Percentiles rank a stretch among this genome's conserved stretches.
These are phyloP conservation scores for Drosophila pectinifera DNA, from an alignment of 1,140 invertebrate genomes.

Conservation along the genomic window DNA sequence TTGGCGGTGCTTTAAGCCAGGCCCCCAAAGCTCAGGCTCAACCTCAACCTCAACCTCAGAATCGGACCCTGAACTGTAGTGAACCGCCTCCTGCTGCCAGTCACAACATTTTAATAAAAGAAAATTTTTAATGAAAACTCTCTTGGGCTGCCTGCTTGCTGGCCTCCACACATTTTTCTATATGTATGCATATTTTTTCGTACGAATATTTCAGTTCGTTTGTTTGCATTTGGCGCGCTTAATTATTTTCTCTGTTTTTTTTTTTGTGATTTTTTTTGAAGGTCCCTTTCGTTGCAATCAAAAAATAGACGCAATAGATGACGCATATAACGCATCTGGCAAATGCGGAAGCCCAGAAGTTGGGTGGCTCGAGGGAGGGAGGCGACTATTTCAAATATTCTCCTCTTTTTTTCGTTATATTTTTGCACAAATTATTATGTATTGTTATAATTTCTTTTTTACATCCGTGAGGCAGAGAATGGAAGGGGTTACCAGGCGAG, in stretches of 20 bases:
- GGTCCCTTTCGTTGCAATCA: constrained; percentile 40
- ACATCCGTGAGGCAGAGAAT: constrained; percentile 9
- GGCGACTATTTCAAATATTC: constrained; percentile 74
- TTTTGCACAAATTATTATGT: constrained; percentile 80
- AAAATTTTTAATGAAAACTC: constrained; percentile 64
- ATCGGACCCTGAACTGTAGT: constrained; percentile 2
- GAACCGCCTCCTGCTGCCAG: constrained; percentile 1
- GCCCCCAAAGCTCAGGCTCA: neutral
- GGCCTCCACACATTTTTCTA: constrained; percentile 1
- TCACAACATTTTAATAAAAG: constrained; percentile 54
- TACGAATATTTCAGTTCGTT: constrained; percentile 32
- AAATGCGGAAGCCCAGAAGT: constrained; percentile 36
- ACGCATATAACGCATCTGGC: constrained; percentile 70
- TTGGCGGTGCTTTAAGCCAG: constrained; percentile 41
- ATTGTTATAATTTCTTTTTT: constrained; percentile 73
- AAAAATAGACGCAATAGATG: constrained; percentile 78
- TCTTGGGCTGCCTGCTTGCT: constrained; percentile 23
- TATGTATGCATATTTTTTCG: constrained; percentile 11
- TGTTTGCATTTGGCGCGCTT: constrained; percentile 57
- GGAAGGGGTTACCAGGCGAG: constrained; percentile 1
- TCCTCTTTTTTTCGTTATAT: constrained; percentile 55
- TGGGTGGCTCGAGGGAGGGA: neutral
- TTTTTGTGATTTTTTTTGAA: constrained; percentile 24
- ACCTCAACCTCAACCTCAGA: constrained; percentile 2
- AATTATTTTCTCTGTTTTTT: constrained; percentile 42